Conservation (phyloP, 1,140 invertebrate genomes). For the Macrobrachium rosenbergii region DNA sequence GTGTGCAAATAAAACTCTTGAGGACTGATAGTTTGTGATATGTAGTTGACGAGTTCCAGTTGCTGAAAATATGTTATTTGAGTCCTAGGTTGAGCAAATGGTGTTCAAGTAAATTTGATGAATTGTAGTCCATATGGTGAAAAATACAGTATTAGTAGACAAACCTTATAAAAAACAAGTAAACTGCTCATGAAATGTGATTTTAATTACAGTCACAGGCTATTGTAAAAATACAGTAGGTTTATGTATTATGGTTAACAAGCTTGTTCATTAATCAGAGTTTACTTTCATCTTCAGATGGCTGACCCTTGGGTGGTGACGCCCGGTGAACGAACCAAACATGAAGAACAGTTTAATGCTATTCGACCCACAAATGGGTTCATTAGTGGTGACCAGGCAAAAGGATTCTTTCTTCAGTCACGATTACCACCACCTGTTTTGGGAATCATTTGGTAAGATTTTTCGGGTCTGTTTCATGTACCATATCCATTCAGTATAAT, state of each 20-base stretch:
- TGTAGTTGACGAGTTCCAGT: too few relatives aligned
- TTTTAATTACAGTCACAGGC: too few relatives aligned
- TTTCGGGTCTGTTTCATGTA: background rate
- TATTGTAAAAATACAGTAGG: too few relatives aligned
- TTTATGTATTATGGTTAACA: background rate
- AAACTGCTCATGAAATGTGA: too few relatives aligned
- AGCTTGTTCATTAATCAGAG: background rate
- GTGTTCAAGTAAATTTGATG: too few relatives aligned
- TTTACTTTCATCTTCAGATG: slow-evolving; percentile 29
- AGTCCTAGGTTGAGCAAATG: too few relatives aligned
- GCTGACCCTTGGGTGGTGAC: slow-evolving; percentile 90
- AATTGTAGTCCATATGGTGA: too few relatives aligned
- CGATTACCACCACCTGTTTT: slow-evolving; percentile 88
- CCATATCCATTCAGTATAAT: background rate
- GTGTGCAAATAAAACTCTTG: too few relatives aligned
- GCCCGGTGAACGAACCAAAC: slow-evolving; percentile 87
- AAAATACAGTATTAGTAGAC: too few relatives aligned
- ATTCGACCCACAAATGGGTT: slow-evolving; percentile 89
- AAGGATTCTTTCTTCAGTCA: slow-evolving; percentile 93
- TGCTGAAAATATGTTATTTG: too few relatives aligned
- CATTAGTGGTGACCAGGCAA: slow-evolving; percentile 93
- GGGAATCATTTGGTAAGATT: slow-evolving; percentile 92
- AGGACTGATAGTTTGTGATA: too few relatives aligned
- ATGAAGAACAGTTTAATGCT: slow-evolving; percentile 91
- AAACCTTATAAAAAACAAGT: too few relatives aligned